These are phyloP conservation scores for Acleris cristana DNA, from an alignment of 2,888 invertebrate genomes.

Conservation along the genomic window DNA sequence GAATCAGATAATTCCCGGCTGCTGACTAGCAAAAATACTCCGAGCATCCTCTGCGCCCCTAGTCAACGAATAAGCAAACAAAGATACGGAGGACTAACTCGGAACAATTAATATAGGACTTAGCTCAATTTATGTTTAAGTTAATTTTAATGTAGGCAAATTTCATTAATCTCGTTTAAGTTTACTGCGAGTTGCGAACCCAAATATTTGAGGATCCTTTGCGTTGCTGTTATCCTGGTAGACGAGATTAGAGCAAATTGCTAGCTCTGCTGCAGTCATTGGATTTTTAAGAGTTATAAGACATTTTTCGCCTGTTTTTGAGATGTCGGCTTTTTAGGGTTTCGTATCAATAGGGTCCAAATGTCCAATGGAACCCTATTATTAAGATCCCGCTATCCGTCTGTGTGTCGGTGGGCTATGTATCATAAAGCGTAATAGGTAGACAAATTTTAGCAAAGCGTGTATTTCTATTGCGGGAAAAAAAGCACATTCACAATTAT, in stretches of 20 bases:
- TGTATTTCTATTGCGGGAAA: no score
- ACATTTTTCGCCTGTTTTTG: conserved; percentile 2
- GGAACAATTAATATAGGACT: conserved; percentile 22
- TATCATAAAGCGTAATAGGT: no score
- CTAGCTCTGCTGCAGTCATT: not conserved
- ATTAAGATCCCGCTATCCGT: no score
- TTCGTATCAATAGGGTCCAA: no score
- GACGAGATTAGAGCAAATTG: not conserved
- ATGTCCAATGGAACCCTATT: no score
- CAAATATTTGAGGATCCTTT: conserved; percentile 29
- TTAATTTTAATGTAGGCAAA: conserved; percentile 21
- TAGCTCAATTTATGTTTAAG: conserved; percentile 12
- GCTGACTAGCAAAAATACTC: conserved; percentile 44
- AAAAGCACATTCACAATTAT: no score
- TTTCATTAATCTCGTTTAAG: conserved; percentile 27
- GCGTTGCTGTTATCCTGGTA: conserved; percentile 1
- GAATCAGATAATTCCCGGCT: conserved; percentile 45
- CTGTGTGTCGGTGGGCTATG: no score
- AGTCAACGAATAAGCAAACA: conserved; percentile 24
- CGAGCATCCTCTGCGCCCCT: conserved; percentile 45
- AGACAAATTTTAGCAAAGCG: no score
- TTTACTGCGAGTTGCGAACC: conserved; percentile 1
- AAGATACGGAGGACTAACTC: conserved; percentile 2
- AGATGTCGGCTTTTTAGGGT: no score
- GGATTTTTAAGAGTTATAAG: conserved; percentile 1